These are phyloP conservation scores for Hemiprocne comata DNA, from an alignment of 2,113 vertebrate species.

Conservation along the genomic window DNA sequence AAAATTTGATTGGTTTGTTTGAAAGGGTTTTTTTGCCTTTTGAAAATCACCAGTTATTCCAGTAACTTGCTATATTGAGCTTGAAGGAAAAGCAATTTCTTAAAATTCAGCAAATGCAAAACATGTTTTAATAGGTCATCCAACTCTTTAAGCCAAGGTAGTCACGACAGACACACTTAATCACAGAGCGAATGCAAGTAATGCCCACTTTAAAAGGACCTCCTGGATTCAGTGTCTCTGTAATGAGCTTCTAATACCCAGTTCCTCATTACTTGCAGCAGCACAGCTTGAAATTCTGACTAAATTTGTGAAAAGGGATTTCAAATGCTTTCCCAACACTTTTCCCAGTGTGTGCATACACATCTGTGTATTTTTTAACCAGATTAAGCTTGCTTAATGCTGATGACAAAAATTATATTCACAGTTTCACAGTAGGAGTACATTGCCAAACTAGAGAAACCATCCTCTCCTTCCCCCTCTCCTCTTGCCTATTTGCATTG, in stretches of 20 bases:
- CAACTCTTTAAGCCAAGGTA: neutral
- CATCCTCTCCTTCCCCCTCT: neutral
- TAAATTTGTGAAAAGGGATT: neutral
- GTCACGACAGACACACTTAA: neutral
- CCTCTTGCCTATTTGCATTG: rapidly evolving
- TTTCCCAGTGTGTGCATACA: neutral
- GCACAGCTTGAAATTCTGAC: neutral
- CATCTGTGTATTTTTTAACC: neutral
- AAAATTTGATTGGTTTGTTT: neutral
- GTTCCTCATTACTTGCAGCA: neutral
- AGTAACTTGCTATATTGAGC: neutral
- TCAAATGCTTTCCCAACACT: neutral
- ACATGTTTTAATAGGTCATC: neutral
- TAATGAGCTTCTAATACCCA: neutral
- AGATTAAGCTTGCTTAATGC: neutral
- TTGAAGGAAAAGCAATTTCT: neutral
- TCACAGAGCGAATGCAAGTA: neutral
- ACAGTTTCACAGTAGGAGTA: neutral
- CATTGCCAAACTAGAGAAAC: neutral
- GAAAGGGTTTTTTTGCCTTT: neutral
- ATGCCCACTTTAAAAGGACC: neutral
- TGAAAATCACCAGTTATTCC: neutral
- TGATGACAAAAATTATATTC: neutral
- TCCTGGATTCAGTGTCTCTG: neutral
- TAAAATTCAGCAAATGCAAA: neutral